Evolutionary conservation across 2,113 vertebrate species (phyloP).

Genomic region (Crypturellus undulatus): DNA sequence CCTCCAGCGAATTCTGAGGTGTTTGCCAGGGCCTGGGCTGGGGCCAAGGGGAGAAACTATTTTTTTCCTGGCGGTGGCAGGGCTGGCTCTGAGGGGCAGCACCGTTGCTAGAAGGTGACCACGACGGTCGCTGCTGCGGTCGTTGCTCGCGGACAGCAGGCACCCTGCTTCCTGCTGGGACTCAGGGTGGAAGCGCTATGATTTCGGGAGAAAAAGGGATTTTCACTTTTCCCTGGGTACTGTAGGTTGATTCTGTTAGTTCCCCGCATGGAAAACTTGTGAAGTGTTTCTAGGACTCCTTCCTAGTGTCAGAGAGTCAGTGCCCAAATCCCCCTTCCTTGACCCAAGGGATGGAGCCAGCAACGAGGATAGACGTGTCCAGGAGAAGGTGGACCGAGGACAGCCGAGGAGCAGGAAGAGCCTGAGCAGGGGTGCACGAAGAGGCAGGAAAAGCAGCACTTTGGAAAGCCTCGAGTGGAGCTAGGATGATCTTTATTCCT

Average conservation of each 20-base stretch:
- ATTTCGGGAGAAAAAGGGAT: background rate
- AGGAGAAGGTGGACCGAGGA: background rate
- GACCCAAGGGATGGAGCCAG: background rate
- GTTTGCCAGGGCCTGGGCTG: conserved; percentile 65
- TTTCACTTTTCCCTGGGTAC: background rate
- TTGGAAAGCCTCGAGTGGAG: background rate
- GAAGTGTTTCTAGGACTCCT: background rate
- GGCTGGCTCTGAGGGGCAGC: conserved; percentile 23
- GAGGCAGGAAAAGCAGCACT: background rate
- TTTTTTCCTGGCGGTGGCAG: conserved; percentile 57
- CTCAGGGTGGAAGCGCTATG: background rate
- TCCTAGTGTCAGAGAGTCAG: background rate
- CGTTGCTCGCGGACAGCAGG: background rate
- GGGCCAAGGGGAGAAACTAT: conserved; percentile 19
- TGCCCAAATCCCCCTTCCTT: background rate
- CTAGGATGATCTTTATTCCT: background rate
- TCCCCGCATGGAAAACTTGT: background rate
- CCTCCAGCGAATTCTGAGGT: conserved; percentile 65
- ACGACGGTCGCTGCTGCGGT: background rate
- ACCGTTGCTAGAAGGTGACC: conserved; percentile 11
- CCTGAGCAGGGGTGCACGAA: background rate
- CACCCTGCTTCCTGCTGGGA: background rate
- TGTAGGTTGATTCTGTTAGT: background rate
- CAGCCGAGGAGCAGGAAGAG: too few relatives aligned
- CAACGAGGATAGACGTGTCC: background rate